phyloP scores from a whole-genome alignment of 2,113 vertebrate species.

The Ivindomyrus marchei region DNA sequence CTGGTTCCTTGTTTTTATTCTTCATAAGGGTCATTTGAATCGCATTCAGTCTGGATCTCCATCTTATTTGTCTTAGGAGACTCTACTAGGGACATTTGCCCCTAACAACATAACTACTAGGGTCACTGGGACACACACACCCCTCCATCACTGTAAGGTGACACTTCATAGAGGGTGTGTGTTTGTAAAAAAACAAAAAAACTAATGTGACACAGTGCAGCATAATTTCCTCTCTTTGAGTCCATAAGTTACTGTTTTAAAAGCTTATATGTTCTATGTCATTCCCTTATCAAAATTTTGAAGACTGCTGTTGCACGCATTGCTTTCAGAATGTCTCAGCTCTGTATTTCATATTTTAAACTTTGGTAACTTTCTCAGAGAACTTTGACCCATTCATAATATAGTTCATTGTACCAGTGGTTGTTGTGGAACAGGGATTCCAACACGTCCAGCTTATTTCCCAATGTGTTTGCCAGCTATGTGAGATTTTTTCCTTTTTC shows the following conservation, averaged over 20 bases:
- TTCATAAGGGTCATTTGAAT: no score
- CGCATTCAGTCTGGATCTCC: no score
- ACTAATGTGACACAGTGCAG: neutral
- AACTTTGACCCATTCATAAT: conserved; percentile 53
- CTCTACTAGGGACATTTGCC: neutral
- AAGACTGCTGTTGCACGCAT: neutral
- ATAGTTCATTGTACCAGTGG: conserved; percentile 48
- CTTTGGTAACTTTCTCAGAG: conserved; percentile 56
- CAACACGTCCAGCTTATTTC: conserved; percentile 38
- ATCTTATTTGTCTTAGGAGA: neutral
- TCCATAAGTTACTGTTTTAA: neutral
- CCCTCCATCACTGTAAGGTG: neutral
- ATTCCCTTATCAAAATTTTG: neutral
- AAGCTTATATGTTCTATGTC: neutral
- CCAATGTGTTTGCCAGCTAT: conserved; percentile 38
- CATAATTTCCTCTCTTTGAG: neutral
- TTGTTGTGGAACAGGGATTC: conserved; percentile 45
- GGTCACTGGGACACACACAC: neutral
- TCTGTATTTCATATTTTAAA: conserved; percentile 42
- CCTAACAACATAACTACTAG: neutral
- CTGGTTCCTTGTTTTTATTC: no score
- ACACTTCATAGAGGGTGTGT: neutral
- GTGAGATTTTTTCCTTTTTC: neutral
- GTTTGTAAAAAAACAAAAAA: no score
- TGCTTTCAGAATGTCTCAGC: conserved; percentile 37